Evolutionary conservation across 2,888 invertebrate genomes (phyloP), one percentile per base, ranked within the genome.

Genomic region (Drosophila lacicola): DNA sequence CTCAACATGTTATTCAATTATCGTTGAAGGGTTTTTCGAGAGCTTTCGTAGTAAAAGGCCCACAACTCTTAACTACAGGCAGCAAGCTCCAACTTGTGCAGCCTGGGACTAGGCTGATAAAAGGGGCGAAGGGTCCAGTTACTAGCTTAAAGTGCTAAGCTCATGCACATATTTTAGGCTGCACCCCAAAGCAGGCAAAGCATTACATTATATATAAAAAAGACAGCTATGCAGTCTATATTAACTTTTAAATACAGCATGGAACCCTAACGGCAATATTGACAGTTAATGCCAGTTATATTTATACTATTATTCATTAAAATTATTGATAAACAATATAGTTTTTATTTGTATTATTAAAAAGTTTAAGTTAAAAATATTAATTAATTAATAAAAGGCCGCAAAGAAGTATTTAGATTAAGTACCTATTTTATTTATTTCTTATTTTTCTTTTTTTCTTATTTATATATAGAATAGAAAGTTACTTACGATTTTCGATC

Each of bases 1-100:
- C 21, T 41, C 41, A 39, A 54, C 37, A 39, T 49, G 53, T 46
- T 50, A 53, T 71, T 54, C 46, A 75, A 67, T 75, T 56, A 61
- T 29, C 13, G 34, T 33, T 33, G 11, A 33, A 53, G 25, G 10
- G 41, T 39, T 55, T 11, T 37, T 19, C 6, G 17, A 50, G 25
- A 45, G 37, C 37, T 45, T 14, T 17, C 17, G 11, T n/a, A 44
- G 19, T 17, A 3, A 29, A 36, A 33, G 4, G 13, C 13, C 14
- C 34, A 13, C 21, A 58, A 17, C 44, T n/a, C 53, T 29, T 9
- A 44, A 55, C 36, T 33, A 21, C 25, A 10, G 33, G 37, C 45
- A 33, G 14, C 29, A 6, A 29, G 29, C 8, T 29, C 8, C 8
- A 8, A 8, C 2, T 6, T 8, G 29, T 44, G 36, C 36, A 3